phyloP scores from a whole-genome alignment of 2,113 vertebrate species.

The Campylorhamphus procurvoides region DNA sequence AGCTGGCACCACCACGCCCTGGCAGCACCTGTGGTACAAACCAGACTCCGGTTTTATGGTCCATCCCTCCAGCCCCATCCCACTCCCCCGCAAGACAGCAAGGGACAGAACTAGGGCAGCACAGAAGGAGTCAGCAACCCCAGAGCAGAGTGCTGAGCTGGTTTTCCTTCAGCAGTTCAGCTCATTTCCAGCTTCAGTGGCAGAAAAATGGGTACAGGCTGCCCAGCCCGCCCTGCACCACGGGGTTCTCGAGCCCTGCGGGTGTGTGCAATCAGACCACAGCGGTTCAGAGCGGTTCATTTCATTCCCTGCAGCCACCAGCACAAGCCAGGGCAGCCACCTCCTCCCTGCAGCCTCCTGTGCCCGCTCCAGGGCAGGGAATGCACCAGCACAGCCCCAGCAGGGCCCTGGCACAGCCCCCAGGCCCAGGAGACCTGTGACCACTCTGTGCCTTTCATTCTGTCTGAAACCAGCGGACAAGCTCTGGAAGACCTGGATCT shows the following conservation, averaged over 20 bases:
- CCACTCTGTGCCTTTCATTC: neutral
- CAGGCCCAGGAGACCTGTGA: rapidly evolving
- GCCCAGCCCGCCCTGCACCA: rapidly evolving
- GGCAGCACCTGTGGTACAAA: neutral
- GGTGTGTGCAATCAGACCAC: neutral
- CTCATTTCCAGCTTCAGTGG: neutral
- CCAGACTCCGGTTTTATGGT: rapidly evolving
- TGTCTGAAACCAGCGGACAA: neutral
- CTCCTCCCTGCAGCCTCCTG: neutral
- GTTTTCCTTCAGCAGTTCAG: neutral
- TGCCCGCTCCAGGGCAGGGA: neutral
- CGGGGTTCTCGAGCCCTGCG: rapidly evolving
- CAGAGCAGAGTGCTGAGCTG: neutral
- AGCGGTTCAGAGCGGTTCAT: neutral
- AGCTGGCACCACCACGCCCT: neutral
- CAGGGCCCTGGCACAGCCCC: neutral
- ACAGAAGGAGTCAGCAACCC: neutral
- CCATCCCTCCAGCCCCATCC: neutral
- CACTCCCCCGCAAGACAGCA: neutral
- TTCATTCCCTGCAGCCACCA: neutral
- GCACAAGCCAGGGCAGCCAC: neutral
- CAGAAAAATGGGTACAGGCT: neutral
- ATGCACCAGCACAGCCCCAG: neutral
- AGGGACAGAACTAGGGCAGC: neutral
- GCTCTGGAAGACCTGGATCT: neutral